Evolutionary conservation across 2,888 invertebrate genomes (phyloP).

Genomic region (Sinotaia quadrata): DNA sequence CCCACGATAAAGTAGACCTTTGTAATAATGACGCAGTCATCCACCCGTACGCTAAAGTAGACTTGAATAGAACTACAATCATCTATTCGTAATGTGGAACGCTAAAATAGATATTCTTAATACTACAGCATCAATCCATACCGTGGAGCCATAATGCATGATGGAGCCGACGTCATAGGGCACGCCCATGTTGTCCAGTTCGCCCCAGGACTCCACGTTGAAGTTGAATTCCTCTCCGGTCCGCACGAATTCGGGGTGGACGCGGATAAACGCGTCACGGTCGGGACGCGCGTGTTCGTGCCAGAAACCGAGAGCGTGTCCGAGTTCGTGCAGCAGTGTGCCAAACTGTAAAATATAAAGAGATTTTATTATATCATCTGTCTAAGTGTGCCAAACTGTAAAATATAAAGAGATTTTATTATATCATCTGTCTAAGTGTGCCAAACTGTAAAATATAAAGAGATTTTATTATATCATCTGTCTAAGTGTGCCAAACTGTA

Average conservation of each 20-base stretch:
- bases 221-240: constrained; percentile 64
- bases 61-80: too few species aligned
- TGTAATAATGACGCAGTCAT: too few species aligned
- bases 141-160: constrained; percentile 68
- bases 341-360: constrained; percentile 51
- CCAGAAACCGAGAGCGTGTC: constrained; percentile 69
- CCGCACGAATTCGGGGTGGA: constrained; percentile 55
- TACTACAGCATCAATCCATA: too few species aligned
- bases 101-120: too few species aligned
- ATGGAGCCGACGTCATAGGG: constrained; percentile 68
- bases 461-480: too few species aligned
- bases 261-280: constrained; percentile 56
- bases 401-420: not conserved
- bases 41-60: too few species aligned
- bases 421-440: too few species aligned
- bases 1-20: too few species aligned
- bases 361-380: too few species aligned
- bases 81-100: too few species aligned
- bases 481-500: constrained; percentile 64
- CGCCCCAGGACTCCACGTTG: constrained; percentile 56
- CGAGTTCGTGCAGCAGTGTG: constrained; percentile 66
- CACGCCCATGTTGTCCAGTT: constrained; percentile 58
- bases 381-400: too few species aligned
- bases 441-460: constrained; percentile 51
- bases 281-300: constrained; percentile 69